phyloP scores from a whole-genome alignment of 2,113 vertebrate genomes.

The Nanorana parkeri region DNA sequence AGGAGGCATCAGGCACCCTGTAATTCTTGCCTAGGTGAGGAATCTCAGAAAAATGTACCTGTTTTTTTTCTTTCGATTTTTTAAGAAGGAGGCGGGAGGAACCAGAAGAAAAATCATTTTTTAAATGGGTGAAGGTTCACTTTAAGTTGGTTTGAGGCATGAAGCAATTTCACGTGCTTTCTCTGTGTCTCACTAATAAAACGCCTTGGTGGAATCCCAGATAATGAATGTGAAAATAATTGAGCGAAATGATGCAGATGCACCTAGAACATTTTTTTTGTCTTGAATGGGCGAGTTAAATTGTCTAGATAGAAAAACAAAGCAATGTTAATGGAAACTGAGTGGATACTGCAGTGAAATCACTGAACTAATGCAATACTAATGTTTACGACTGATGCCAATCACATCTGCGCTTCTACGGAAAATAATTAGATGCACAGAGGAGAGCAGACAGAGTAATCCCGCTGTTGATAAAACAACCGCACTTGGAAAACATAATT shows the following conservation, averaged over 20 bases:
- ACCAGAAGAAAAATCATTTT: too few species aligned
- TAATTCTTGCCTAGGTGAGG: too few species aligned
- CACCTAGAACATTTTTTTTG: slow-evolving; percentile 5
- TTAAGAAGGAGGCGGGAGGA: too few species aligned
- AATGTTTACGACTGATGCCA: slow-evolving; percentile 16
- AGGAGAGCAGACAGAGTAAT: slow-evolving; percentile 25
- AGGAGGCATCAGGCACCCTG: too few species aligned
- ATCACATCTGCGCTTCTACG: slow-evolving; percentile 28
- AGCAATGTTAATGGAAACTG: not conserved
- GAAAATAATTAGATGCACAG: slow-evolving; percentile 48
- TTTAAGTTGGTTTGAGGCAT: too few species aligned
- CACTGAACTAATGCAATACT: not conserved
- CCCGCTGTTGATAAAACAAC: slow-evolving; percentile 31
- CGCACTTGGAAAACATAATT: slow-evolving; percentile 15
- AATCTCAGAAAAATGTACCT: too few species aligned
- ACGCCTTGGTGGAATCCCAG: slow-evolving; percentile 13
- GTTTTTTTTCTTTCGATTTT: too few species aligned
- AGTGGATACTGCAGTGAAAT: not conserved
- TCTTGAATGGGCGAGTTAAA: not conserved
- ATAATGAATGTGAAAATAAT: slow-evolving; percentile 39
- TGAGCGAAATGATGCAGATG: slow-evolving; percentile 11
- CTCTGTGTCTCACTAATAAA: slow-evolving; percentile 4
- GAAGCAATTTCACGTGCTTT: not conserved
- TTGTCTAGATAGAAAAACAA: slow-evolving; percentile 10
- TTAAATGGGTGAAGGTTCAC: too few species aligned